Conservation (phyloP, 2,113 vertebrate genomes). For the Epinephelus lanceolatus region DNA sequence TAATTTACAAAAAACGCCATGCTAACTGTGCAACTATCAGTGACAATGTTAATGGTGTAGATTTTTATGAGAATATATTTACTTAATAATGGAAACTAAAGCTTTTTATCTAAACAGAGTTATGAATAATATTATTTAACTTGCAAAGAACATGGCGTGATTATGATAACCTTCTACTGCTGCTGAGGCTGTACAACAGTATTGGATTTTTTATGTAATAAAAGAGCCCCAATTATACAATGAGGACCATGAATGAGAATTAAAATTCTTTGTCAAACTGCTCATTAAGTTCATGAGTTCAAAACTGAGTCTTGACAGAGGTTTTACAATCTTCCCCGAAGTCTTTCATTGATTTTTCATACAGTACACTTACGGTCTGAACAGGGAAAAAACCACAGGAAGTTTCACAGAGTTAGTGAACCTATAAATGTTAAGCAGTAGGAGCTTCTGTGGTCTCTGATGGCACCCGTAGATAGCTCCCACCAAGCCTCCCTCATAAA, state of each 20-base stretch:
- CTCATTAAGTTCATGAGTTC: conserved; percentile 25
- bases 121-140: neutral
- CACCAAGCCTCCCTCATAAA: conserved; percentile 47
- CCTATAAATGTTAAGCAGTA: conserved; percentile 62
- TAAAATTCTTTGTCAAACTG: neutral
- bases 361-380: neutral
- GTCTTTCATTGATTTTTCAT: conserved; percentile 43
- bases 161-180: neutral
- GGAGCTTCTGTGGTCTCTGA: conserved; percentile 54
- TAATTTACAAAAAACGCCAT: conserved; percentile 24
- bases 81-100: neutral
- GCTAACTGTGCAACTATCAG: conserved; percentile 1
- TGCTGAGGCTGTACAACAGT: neutral
- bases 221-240: conserved; percentile 8
- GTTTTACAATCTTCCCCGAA: conserved; percentile 1
- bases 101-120: neutral
- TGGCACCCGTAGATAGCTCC: conserved; percentile 42
- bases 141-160: neutral
- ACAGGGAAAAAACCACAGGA: conserved; percentile 13
- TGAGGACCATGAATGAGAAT: conserved; percentile 1
- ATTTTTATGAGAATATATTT: conserved; percentile 1
- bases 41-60: neutral
- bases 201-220: neutral
- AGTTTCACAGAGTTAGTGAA: conserved; percentile 37
- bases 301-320: neutral